Base-by-base conservation (phyloP, 1,140 invertebrate genomes). In the Pachypsylla venusta region DNA sequence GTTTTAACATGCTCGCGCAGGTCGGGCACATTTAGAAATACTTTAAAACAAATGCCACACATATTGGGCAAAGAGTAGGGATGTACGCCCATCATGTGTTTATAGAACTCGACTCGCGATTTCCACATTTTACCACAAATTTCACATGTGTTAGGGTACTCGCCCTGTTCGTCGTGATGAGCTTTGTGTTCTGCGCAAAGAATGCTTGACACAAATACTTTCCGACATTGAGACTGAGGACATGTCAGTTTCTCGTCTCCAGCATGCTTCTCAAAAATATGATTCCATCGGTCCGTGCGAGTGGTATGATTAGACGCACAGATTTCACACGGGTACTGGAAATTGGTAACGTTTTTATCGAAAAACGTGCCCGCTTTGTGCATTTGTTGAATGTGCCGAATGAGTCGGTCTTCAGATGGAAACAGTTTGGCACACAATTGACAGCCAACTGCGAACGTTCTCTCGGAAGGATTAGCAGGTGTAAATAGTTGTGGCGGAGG, bases 61-160 rank as follows among this genome's bases (percentile, higher is more conserved):
- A 76, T 74, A n/a, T 75, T 67, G 1, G 76, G 75, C 14, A 78
- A 74, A 4, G 69, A 75, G 24, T 77, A 74, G 2, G 74, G 67
- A 58, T 78, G 76, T 0, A 78, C 76, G 4, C 75, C 75, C 76
- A 77, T 77, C 22, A 77, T 74, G 20, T 78, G 76, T 60, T 77
- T 78, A 71, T 75, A 78, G 61, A 76, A 78, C 63, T 77, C 76
- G 1, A 76, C 74, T 27, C 75, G 70, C 53, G 72, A 75, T n/a
- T 73, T 71, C 76, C 75, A 78, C 13, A 78, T 61, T 64, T 77
- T 76, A 0, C 76, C 75, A 59, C 76, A 78, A 24, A 78, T 72
- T 61, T 68, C 67, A 61, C 67, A 68, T 1, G 64, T 67, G 57
- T 66, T 68, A n/a, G 67, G 66, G 55, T 61, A 63, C 2, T 67